Evolutionary conservation across 2,888 invertebrate species (phyloP).

Genomic region (Parnassius apollo): DNA sequence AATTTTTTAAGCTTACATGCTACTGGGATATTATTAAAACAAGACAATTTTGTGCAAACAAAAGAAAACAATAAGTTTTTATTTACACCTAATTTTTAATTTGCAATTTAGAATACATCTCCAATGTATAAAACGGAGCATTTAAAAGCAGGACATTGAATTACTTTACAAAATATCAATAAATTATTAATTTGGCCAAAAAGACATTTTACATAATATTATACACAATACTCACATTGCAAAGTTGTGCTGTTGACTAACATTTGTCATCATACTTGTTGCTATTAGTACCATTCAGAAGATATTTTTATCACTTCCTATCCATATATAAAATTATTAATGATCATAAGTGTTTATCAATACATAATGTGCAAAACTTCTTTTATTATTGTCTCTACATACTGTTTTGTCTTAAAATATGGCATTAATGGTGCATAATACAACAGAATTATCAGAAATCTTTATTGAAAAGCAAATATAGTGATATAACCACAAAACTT

Average conservation of each 20-base stretch:
- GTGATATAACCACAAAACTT: too few species aligned
- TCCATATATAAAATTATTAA: too few species aligned
- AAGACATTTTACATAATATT: slow-evolving; percentile 42
- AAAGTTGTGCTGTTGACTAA: neutral
- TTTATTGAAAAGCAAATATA: too few species aligned
- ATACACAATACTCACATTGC: slow-evolving; percentile 41
- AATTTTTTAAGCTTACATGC: neutral
- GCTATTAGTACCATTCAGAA: too few species aligned
- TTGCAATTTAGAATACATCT: slow-evolving; percentile 59
- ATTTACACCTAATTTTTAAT: slow-evolving; percentile 75
- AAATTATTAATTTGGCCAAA: slow-evolving; percentile 48
- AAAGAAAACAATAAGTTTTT: slow-evolving; percentile 43
- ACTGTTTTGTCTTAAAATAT: too few species aligned
- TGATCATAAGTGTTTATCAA: too few species aligned
- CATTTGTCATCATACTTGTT: neutral
- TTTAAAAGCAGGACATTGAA: slow-evolving; percentile 40
- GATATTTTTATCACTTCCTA: too few species aligned
- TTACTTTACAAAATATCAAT: slow-evolving; percentile 41
- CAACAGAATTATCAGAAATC: too few species aligned
- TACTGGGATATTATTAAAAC: neutral
- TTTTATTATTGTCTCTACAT: too few species aligned
- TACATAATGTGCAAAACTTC: too few species aligned
- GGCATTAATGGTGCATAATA: too few species aligned
- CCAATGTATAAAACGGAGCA: slow-evolving; percentile 51
- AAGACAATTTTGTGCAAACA: neutral